Evolutionary conservation across 2,113 vertebrate species (phyloP), one percentile per base, ranked within the genome.

Genomic region (Nansenia antarctica): DNA sequence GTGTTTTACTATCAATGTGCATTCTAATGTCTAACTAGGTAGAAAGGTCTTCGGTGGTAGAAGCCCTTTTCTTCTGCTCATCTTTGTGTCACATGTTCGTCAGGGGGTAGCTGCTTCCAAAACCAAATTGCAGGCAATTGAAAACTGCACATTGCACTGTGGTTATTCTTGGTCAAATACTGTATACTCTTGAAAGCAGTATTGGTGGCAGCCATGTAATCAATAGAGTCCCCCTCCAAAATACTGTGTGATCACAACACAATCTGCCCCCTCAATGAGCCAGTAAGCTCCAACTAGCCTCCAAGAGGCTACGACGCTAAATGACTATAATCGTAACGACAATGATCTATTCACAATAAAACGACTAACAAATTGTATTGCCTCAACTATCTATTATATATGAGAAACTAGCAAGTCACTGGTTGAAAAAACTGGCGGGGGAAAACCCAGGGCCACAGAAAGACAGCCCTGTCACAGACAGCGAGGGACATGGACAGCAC

Each of bases 31-130:
- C n/a, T n/a, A n/a, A n/a, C n/a, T n/a, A n/a, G n/a, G n/a, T n/a
- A n/a, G n/a, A n/a, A n/a, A n/a, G n/a, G n/a, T n/a, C 42, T 26
- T 31, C 3, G 54, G 24, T 14, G 26, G 67, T 34, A 30, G 2
- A 18, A 42, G 39, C 6, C 39, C 39, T 18, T 42, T 42, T 42
- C 15, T 42, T 3, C 39, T 35, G 18, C 61, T 70, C 26, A 35
- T 31, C 60, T 34, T 30, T 26, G 2, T 52, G 64, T 79, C 77
- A 76, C 57, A 71, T 76, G 73, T 18, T 54, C 64, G 26, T 71
- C 73, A 76, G 70, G 27, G 20, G 49, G 39, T 12, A 62, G 26
- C 39, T 55, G 75, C 65, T 20, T 55, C 49, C 26, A 67, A 15
- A 67, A 70, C 32, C 53, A 47, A 32, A 61, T 42, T 42, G 75